A percentile compares a stretch with the other conserved stretches of the same genome.
Evolutionary conservation across 92 coral and sea anemone species (phyloP).

Genomic region (Metridium senile): DNA sequence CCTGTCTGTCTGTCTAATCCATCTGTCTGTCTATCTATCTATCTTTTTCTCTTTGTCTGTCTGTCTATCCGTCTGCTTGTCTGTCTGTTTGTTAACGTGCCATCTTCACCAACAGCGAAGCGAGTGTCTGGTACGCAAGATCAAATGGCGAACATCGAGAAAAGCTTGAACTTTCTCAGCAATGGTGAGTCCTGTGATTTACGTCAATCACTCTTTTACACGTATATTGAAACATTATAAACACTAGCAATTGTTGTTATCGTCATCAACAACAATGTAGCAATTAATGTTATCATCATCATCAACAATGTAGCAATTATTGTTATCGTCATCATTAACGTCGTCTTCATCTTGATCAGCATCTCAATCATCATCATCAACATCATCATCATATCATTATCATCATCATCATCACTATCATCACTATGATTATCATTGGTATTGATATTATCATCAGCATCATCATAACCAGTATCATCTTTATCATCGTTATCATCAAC

Average conservation of each 20-base stretch:
- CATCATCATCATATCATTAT: background rate
- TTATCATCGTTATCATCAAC: background rate
- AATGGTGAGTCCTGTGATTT: too few species aligned
- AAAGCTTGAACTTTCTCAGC: slow-evolving; percentile 80
- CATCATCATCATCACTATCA: background rate
- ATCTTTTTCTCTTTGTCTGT: background rate
- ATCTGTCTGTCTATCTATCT: background rate
- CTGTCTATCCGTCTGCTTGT: background rate
- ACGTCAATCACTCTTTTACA: too few species aligned
- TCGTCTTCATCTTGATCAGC: background rate
- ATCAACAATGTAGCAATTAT: background rate
- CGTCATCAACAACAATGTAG: background rate
- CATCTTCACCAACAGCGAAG: slow-evolving; percentile 43
- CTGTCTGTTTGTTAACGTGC: background rate
- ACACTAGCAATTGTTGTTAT: too few species aligned
- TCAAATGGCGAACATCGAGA: slow-evolving; percentile 79
- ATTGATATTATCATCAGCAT: background rate
- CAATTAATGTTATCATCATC: background rate
- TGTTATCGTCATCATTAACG: background rate
- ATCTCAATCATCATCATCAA: background rate
- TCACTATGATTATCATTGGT: background rate
- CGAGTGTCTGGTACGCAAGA: slow-evolving; percentile 79
- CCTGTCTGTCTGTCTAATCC: background rate
- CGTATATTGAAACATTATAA: too few species aligned
- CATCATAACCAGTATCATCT: background rate